A percentile compares a stretch with the other conserved stretches of the same genome.
These are phyloP conservation scores for Venustaconcha ellipsiformis DNA, from an alignment of 1,140 invertebrate genomes.

Conservation along the genomic window DNA sequence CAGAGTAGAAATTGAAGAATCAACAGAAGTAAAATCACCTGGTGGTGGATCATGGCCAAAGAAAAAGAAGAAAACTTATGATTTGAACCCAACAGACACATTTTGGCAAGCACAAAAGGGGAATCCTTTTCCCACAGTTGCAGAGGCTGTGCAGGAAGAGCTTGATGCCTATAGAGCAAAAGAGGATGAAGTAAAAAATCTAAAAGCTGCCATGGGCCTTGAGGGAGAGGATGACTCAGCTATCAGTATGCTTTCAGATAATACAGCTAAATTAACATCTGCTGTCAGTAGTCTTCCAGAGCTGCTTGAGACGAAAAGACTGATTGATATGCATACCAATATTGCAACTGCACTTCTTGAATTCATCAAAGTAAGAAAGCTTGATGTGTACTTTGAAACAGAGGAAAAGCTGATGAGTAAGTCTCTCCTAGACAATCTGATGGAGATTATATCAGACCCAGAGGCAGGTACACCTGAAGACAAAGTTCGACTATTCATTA, in stretches of 20 bases:
- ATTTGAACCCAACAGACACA: constrained; percentile 88
- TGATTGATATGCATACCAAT: constrained; percentile 99
- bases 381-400: constrained; percentile 97
- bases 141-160: constrained; percentile 98
- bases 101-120: constrained; percentile 96
- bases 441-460: constrained; percentile 77
- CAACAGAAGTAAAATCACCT: constrained; percentile 63
- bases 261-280: constrained; percentile 92
- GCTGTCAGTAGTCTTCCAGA: constrained; percentile 96
- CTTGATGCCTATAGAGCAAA: constrained; percentile 93
- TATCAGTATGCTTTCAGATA: constrained; percentile 86
- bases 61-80: constrained; percentile 85
- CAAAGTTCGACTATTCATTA: constrained; percentile 94
- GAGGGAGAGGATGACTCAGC: constrained; percentile 72
- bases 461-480: constrained; percentile 90
- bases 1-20: constrained; percentile 84
- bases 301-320: constrained; percentile 94
- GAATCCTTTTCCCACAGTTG: constrained; percentile 95
- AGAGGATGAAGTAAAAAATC: constrained; percentile 95
- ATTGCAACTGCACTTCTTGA: constrained; percentile 95
- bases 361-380: constrained; percentile 85
- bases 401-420: constrained; percentile 96
- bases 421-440: constrained; percentile 68
- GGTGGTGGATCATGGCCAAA: constrained; percentile 53
- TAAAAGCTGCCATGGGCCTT: constrained; percentile 89